phyloP scores from a whole-genome alignment of 2,113 vertebrate genomes.

The Chaetura pelagica region DNA sequence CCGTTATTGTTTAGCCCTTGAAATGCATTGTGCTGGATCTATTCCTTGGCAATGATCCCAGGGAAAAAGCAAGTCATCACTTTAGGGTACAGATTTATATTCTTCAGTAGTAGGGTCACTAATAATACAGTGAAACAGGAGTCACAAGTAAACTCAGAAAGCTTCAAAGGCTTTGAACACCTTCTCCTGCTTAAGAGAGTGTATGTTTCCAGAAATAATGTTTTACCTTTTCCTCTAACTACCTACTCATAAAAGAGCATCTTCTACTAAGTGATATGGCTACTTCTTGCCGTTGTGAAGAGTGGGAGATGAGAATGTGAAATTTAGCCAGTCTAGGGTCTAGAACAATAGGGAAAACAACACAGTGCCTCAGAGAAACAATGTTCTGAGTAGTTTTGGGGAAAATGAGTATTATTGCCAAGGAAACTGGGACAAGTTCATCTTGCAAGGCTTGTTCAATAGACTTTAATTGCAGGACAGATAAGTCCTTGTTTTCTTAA shows the following conservation, averaged over 20 bases:
- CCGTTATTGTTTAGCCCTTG: slow-evolving; percentile 23
- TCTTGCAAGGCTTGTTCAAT: background rate
- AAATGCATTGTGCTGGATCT: background rate
- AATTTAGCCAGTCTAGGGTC: background rate
- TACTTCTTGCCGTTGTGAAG: background rate
- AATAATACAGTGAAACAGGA: background rate
- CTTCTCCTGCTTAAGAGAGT: background rate
- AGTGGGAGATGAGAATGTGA: background rate
- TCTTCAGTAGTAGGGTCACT: background rate
- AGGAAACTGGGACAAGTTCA: background rate
- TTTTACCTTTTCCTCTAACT: background rate
- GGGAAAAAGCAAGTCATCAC: slow-evolving; percentile 24
- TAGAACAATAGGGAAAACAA: background rate
- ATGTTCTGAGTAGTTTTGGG: background rate
- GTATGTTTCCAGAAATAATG: background rate
- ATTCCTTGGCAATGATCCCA: slow-evolving; percentile 31
- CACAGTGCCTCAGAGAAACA: background rate
- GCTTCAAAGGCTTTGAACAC: background rate
- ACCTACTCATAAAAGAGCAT: background rate
- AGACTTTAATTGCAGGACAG: background rate
- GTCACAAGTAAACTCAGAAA: background rate
- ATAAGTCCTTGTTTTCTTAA: background rate
- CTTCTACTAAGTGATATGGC: background rate
- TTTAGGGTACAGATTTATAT: slow-evolving; percentile 25
- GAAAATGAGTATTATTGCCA: background rate